phyloP scores from a whole-genome alignment of 2,113 vertebrate species.

The Myodes glareolus region DNA sequence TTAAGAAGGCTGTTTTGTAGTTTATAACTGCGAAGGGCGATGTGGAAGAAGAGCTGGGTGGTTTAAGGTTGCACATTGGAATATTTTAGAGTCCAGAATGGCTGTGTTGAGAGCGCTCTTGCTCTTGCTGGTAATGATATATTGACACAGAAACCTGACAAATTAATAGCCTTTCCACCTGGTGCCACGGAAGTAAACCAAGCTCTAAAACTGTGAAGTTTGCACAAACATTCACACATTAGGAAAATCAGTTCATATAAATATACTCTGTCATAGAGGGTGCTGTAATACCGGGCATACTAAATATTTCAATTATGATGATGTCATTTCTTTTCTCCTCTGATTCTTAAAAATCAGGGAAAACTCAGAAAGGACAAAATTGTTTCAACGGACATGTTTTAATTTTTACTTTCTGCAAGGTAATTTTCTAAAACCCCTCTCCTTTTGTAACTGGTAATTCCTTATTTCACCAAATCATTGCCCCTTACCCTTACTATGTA shows the following conservation, averaged over 20 bases:
- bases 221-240: not conserved
- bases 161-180: not conserved
- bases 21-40: not conserved
- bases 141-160: not conserved
- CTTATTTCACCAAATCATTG: not conserved
- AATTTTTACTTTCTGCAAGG: not conserved
- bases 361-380: not conserved
- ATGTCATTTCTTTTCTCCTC: not conserved
- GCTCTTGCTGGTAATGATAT: not conserved
- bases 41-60: not conserved
- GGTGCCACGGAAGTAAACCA: not conserved
- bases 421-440: not conserved
- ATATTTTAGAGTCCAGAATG: not conserved
- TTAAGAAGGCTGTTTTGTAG: not conserved
- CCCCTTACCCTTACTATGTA: not conserved
- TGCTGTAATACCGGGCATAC: constrained; percentile 50
- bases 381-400: not conserved
- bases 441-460: not conserved
- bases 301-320: not conserved
- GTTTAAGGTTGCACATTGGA: not conserved
- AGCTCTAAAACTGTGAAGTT: not conserved
- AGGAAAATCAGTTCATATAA: not conserved
- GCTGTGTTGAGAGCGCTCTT: not conserved
- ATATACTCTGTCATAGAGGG: constrained; percentile 41
- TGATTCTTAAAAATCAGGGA: not conserved